Conservation (phyloP, 1,140 invertebrate genomes). For the Zophobas atratus region DNA sequence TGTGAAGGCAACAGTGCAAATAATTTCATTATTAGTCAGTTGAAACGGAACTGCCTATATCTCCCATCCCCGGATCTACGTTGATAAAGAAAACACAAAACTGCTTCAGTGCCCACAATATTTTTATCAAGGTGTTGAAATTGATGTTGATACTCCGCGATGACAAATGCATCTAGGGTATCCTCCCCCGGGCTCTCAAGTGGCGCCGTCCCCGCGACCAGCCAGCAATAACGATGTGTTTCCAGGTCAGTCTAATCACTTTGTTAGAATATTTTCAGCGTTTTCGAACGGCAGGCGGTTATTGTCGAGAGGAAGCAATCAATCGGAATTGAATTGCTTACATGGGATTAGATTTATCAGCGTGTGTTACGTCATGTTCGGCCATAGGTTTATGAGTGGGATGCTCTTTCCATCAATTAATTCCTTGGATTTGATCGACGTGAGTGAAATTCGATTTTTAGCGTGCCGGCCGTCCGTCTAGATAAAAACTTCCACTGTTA, state of each 20-base stretch:
- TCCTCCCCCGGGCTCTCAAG: too few species aligned
- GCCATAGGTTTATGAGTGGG: conserved; percentile 58
- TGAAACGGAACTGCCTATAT: too few species aligned
- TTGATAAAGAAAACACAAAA: too few species aligned
- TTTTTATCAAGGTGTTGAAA: too few species aligned
- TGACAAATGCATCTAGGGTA: too few species aligned
- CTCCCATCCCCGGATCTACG: too few species aligned
- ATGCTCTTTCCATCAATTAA: conserved; percentile 61
- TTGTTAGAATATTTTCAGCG: conserved; percentile 53
- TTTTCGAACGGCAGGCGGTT: conserved; percentile 51
- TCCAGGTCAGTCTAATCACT: conserved; percentile 14
- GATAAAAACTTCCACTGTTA: conserved; percentile 36
- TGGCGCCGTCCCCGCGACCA: too few species aligned
- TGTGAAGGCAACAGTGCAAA: too few species aligned
- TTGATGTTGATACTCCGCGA: too few species aligned
- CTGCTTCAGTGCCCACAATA: too few species aligned
- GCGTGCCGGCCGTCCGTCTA: not conserved
- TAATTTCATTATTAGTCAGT: too few species aligned
- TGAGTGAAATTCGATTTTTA: conserved; percentile 50
- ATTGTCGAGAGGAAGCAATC: conserved; percentile 47
- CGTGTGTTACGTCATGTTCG: conserved; percentile 59
- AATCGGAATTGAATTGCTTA: conserved; percentile 56
- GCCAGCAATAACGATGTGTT: conserved; percentile 1
- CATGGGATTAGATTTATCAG: conserved; percentile 60
- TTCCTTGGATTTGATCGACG: conserved; percentile 59